Base-by-base conservation (phyloP, 53 echinoderm and acorn worm genomes). In the Paracentrotus lividus region DNA sequence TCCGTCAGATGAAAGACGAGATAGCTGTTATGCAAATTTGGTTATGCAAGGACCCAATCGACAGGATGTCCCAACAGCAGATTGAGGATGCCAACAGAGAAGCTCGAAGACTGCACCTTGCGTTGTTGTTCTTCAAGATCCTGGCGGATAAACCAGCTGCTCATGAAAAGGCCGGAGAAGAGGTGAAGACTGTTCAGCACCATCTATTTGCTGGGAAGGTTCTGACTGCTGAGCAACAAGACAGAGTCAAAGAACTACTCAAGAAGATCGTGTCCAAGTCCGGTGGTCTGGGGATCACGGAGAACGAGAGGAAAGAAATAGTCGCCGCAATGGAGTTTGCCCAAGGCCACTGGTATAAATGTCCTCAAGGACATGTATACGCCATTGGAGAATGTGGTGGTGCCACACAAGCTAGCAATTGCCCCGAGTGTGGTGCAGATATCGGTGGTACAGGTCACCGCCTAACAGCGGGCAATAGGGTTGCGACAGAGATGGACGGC, bases 401-500 rank as follows among this genome's bases (percentile, higher is more conserved):
- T 0, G 97, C 97, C 8, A 98, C 52, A 65, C 61, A 95, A 36
- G 85, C 42, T 20, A 52, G 93, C 49, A 77, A 42, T 38, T 98
- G 98, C 64, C 97, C 97, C 1, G 96, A 97, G 58, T 98, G 98
- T 72, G 54, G 94, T 44, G 52, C 60, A 1, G 47, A 38, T 6
- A 98, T 98, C 51, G 97, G 98, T 1, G 98, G 98, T 8, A 87
- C 93, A 1, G 24, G 66, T 2, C 97, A 98, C 84, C 81, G 49
- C 16, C 89, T 97, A 64, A 84, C 45, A 43, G 93, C 85, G 13
- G 96, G 85, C 59, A 97, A 98, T 92, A 87, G 92, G 34, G 84
- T 97, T 27, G 98, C 98, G 13, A 43, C 96, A n/a, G 96, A 98
- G 87, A 97, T 98, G 97, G 97, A 98, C 44, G 97, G 98, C 16